Conservation (phyloP, 2,888 invertebrate species). For the Muschampia staudingeri region DNA sequence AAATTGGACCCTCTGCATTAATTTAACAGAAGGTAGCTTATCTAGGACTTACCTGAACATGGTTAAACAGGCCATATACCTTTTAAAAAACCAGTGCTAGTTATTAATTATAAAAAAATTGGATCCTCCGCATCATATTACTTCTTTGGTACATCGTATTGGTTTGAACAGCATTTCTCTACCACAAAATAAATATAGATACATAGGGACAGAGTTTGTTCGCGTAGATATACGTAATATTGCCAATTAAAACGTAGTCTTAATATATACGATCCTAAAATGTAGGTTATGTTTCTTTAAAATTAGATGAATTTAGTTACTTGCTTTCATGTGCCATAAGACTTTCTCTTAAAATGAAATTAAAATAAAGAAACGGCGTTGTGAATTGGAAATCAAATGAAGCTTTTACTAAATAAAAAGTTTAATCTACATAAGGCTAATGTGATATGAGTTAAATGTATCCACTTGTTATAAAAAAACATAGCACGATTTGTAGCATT, state of each 20-base stretch:
- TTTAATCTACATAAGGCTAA: conserved; percentile 89
- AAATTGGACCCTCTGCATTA: too few species aligned
- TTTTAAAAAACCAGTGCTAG: too few species aligned
- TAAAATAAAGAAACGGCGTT: conserved; percentile 83
- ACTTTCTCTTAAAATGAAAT: conserved; percentile 77
- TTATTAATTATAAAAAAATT: too few species aligned
- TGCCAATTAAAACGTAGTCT: background rate
- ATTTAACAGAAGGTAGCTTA: too few species aligned
- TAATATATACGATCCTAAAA: background rate
- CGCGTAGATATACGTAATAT: background rate
- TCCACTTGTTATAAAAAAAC: conserved; percentile 87
- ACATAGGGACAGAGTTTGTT: too few species aligned
- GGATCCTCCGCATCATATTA: too few species aligned
- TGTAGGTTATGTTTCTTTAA: background rate
- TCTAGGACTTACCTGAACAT: too few species aligned
- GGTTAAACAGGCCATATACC: too few species aligned
- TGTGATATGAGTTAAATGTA: conserved; percentile 89
- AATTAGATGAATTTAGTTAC: conserved; percentile 71
- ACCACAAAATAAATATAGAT: too few species aligned
- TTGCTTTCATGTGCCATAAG: conserved; percentile 88
- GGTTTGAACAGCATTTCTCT: background rate
- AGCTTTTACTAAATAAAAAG: conserved; percentile 82
- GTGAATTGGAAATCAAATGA: conserved; percentile 87
- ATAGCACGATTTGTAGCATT: conserved; percentile 72
- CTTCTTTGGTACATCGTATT: background rate